Percentiles rank a stretch among this genome's conserved stretches.
Evolutionary conservation across 2,888 invertebrate genomes (phyloP).

Genomic region (Agrenia bidenticulata): DNA sequence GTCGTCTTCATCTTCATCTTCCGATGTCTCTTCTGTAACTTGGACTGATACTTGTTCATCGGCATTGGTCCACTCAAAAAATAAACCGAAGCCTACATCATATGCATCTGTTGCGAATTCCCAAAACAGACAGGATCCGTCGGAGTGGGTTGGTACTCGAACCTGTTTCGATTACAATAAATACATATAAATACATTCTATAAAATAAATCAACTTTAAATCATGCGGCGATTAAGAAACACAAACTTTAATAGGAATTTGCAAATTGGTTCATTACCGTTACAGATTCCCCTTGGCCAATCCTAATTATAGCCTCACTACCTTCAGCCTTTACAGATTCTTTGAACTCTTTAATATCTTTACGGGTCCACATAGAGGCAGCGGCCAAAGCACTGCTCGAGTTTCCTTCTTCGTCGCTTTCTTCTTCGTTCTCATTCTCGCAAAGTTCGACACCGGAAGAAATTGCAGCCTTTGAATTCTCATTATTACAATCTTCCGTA

Average conservation of each 20-base stretch:
- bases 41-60: constrained; percentile 87
- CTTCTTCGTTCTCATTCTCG: constrained; percentile 52
- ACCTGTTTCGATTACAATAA: too few relatives aligned
- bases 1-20: constrained; percentile 74
- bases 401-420: constrained; percentile 46
- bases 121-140: constrained; percentile 94
- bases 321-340: constrained; percentile 75
- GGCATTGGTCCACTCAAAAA: constrained; percentile 95
- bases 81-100: constrained; percentile 96
- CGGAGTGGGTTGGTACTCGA: constrained; percentile 92
- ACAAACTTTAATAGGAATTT: background rate
- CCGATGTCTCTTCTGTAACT: constrained; percentile 79
- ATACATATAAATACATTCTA: background rate
- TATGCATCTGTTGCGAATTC: constrained; percentile 98
- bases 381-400: constrained; percentile 37
- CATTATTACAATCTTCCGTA: background rate
- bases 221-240: background rate
- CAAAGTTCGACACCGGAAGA: constrained; percentile 29
- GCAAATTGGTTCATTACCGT: constrained; percentile 74
- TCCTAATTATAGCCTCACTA: constrained; percentile 85
- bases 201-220: background rate
- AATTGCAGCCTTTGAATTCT: background rate
- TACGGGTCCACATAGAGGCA: constrained; percentile 95
- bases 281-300: constrained; percentile 95
- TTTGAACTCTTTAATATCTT: constrained; percentile 86